A percentile compares a stretch with the other conserved stretches of the same genome.
These are phyloP conservation scores for Cyprinodon brontotheroides DNA, from an alignment of 2,113 vertebrate species.

Conservation along the genomic window DNA sequence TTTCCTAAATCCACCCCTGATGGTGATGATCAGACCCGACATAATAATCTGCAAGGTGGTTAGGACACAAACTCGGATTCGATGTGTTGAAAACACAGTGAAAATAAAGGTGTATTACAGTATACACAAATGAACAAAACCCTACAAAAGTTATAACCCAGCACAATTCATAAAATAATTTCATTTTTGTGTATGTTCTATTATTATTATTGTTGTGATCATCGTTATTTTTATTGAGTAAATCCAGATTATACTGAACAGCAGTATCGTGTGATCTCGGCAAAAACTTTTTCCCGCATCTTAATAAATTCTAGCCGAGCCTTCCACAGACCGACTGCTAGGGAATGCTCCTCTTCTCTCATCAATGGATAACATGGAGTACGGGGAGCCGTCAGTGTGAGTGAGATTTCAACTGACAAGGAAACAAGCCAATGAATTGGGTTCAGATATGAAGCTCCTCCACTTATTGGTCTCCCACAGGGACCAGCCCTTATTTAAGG, in stretches of 20 bases:
- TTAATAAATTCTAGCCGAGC: not conserved
- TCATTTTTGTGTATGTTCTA: not conserved
- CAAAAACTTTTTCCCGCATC: not conserved
- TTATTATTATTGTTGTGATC: too few relatives aligned
- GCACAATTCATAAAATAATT: not conserved
- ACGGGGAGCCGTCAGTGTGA: conserved; percentile 52
- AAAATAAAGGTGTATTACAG: not conserved
- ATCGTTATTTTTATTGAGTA: not conserved
- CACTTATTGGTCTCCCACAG: conserved; percentile 44
- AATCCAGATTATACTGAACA: not conserved
- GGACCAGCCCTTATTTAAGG: conserved; percentile 55
- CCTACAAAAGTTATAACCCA: not conserved
- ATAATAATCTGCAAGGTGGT: too few relatives aligned
- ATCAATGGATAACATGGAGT: conserved; percentile 69
- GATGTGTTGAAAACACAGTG: too few relatives aligned
- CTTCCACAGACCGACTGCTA: not conserved
- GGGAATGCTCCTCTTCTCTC: conserved; percentile 28
- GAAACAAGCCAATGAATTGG: conserved; percentile 50
- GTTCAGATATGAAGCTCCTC: conserved; percentile 11
- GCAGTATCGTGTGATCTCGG: too few relatives aligned
- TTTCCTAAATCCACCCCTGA: too few relatives aligned
- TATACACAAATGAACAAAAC: not conserved
- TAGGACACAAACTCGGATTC: too few relatives aligned
- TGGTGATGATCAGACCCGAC: too few relatives aligned
- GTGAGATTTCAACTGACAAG: conserved; percentile 51